phyloP scores from a whole-genome alignment of 2,113 vertebrate species.

The Calyptommatus sinebrachiatus region DNA sequence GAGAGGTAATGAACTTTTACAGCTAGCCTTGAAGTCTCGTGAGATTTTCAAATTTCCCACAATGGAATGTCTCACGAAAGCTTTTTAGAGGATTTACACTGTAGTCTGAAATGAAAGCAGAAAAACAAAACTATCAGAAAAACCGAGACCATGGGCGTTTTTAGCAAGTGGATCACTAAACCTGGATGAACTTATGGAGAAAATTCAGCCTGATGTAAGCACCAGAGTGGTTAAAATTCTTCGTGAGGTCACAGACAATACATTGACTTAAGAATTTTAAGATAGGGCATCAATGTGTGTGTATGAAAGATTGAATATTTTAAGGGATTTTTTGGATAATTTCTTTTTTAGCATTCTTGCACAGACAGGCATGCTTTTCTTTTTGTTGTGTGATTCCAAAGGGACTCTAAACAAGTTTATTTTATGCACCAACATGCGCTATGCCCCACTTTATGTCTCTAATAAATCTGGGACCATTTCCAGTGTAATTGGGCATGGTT shows the following conservation, averaged over 20 bases:
- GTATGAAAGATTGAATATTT: neutral
- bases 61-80: too few species aligned
- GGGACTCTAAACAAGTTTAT: neutral
- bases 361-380: constrained; percentile 21
- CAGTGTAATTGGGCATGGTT: neutral
- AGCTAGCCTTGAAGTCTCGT: too few species aligned
- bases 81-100: too few species aligned
- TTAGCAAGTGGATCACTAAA: too few species aligned
- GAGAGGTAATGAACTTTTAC: too few species aligned
- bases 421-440: constrained; percentile 6
- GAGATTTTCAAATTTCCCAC: too few species aligned
- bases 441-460: constrained; percentile 26
- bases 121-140: too few species aligned
- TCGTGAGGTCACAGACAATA: neutral
- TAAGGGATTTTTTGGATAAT: neutral
- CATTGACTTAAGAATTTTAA: neutral
- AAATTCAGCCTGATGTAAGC: too few species aligned
- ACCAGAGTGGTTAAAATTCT: too few species aligned
- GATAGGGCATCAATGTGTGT: neutral
- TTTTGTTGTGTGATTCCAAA: constrained; percentile 28
- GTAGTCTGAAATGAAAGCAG: too few species aligned
- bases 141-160: too few species aligned
- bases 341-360: neutral
- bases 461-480: constrained; percentile 44
- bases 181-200: too few species aligned